Evolutionary conservation across 1,140 invertebrate genomes (phyloP), one percentile per base, ranked within the genome.

Genomic region (Nautilus pompilius): DNA sequence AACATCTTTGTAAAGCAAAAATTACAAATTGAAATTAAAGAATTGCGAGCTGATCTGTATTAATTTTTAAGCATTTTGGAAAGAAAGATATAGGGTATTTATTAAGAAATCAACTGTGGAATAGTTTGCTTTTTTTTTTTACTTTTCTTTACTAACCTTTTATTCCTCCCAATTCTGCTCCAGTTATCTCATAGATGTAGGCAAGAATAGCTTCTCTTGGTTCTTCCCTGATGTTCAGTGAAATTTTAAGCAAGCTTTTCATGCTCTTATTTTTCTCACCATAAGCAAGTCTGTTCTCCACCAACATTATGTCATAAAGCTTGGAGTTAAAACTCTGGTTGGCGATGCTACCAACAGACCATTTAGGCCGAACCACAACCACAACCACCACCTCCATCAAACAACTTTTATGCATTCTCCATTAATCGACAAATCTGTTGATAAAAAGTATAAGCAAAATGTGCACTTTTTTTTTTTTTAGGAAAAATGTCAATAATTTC

Each of bases 191-290:
- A 41, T 71, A 69, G 10, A 76, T 62, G 56, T 74, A 63, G 13
- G 63, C 67, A 36, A 76, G 58, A 48, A 76, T 72, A 29, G 69
- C 58, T 48, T 74, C 72, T 30, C 72, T 48, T 15, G 68, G 70
- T 45, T 74, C 74, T 22, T 74, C 70, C 15, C 71, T 67, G 5
- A 58, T 8, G 10, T 68, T 71, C 24, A 71, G 57, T 4, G 70
- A 61, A 26, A 76, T 69, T 66, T 69, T 74, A 13, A 72, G 74
- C 36, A 76, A 63, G 48, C 70, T 74, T 57, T 74, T 72, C 24
- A 65, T 61, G 5, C 66, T 66, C 32, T 53, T 53, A 28, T 28
- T 28, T 5, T 24, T 28, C 5, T 22, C 49, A 26, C 29, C 24
- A 5, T 15, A 53, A 53, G 49, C 24, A 6, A 28, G 24, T 24